Base-by-base conservation (phyloP, 2,113 vertebrate species). In the Diphyllodes magnificus region DNA sequence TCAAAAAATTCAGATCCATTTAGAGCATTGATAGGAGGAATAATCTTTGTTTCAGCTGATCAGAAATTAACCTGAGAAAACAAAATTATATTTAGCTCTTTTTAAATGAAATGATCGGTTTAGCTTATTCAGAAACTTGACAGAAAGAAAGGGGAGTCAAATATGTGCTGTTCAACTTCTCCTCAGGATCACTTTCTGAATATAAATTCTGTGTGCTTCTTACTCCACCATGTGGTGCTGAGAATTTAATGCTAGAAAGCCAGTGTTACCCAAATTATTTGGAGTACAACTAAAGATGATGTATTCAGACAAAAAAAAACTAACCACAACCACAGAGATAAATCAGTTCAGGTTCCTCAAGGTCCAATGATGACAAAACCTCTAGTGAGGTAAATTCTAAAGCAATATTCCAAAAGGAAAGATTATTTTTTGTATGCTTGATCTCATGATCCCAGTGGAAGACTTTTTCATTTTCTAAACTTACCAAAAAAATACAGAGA, bases 191-290 rank as follows among this genome's bases (percentile, higher is more conserved):
- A 47, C 60, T 79, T 96, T 78, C 71, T 87, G 42, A 72, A 47
- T 42, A 9, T 27, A 57, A 63, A 70, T 97, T 97, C 89, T 92
- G 44, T 96, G 96, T 91, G 92, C 81, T 69, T 96, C 95, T 97
- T 95, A 56, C 97, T 96, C 98, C 98, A 98, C 98, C 98, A 4
- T 98, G 98, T 98, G 98, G 98, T 9, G 19, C 40, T 93, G 70
- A 72, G 57, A 44, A 76, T 93, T 95, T 89, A 97, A 53, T 96
- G 85, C 96, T 91, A 12, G 57, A 90, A 39, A 93, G 73, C 60
- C 42, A 28, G 9, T 64, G 71, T 53, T 19, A 59, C 15, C 33
- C 24, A 33, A 39, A n/a, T 79, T n/a, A 19, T 66, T 92, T 85
- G 61, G n/a, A 78, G 47, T 61, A 61, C 31, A 51, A 13, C 50